Percentiles rank a stretch among this genome's conserved stretches.
phyloP scores from a whole-genome alignment of 2,113 vertebrate species.

The Caranx melampygus region DNA sequence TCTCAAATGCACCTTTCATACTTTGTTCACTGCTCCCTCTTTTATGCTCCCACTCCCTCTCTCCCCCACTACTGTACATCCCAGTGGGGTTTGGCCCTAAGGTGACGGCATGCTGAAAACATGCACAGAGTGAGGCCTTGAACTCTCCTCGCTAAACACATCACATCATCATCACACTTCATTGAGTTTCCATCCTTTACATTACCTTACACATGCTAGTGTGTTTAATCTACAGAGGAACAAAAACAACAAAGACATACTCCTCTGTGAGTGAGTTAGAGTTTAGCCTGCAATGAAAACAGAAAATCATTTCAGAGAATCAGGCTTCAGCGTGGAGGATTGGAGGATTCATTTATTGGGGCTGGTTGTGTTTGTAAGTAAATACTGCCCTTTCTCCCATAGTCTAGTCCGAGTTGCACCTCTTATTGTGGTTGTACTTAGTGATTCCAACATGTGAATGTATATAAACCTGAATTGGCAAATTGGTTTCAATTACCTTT shows the following conservation, averaged over 20 bases:
- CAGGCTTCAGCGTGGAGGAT: not conserved
- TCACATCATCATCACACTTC: constrained; percentile 68
- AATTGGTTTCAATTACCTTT: constrained; percentile 22
- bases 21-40: not conserved
- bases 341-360: not conserved
- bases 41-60: not conserved
- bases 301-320: constrained; percentile 22
- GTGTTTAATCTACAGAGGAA: constrained; percentile 41
- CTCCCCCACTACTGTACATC: constrained; percentile 5
- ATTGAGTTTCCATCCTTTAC: constrained; percentile 57
- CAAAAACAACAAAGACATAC: not conserved
- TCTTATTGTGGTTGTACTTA: not conserved
- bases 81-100: constrained; percentile 36
- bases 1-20: constrained; percentile 11
- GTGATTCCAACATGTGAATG: not conserved
- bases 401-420: not conserved
- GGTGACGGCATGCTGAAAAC: constrained; percentile 67
- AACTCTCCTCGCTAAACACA: constrained; percentile 59
- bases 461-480: constrained; percentile 12
- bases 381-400: constrained; percentile 8
- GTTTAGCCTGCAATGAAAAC: constrained; percentile 16
- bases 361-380: constrained; percentile 1
- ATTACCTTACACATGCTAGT: constrained; percentile 27
- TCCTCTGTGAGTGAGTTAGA: not conserved
- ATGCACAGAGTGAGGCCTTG: constrained; percentile 46